A percentile compares a stretch with the other conserved stretches of the same genome.
These are phyloP conservation scores for Ispidina lecontei DNA, from an alignment of 2,797 vertebrate species.

Conservation along the genomic window DNA sequence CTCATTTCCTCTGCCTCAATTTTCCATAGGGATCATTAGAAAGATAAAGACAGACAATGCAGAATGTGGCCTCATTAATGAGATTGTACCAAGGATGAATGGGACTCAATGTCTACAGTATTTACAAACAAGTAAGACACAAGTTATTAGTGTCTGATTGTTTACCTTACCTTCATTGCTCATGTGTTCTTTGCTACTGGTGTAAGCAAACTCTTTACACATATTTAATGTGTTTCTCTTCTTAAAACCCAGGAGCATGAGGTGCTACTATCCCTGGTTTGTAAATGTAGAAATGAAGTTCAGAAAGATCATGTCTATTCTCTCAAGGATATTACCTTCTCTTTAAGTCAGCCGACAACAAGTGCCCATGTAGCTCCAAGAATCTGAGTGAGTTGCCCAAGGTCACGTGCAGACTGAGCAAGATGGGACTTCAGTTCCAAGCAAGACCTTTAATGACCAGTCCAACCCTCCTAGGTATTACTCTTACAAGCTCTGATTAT, in stretches of 20 bases:
- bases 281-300: neutral
- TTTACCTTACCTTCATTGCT: constrained; percentile 21
- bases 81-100: constrained; percentile 38
- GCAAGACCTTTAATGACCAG: neutral
- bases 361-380: neutral
- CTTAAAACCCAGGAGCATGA: neutral
- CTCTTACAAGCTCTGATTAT: neutral
- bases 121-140: constrained; percentile 52
- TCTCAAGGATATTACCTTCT: neutral
- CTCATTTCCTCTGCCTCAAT: constrained; percentile 36
- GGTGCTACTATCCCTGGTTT: neutral
- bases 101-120: constrained; percentile 35
- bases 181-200: neutral
- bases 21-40: constrained; percentile 41
- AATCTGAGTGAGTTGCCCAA: neutral
- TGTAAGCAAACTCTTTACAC: neutral
- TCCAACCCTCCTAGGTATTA: neutral
- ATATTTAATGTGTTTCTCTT: neutral
- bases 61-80: constrained; percentile 30
- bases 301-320: neutral
- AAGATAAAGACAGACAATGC: constrained; percentile 45
- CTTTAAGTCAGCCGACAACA: neutral
- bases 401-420: neutral
- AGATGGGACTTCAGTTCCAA: neutral
- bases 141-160: constrained; percentile 45